phyloP scores from a whole-genome alignment of 2,113 vertebrate species.

The Archilochus colubris region DNA sequence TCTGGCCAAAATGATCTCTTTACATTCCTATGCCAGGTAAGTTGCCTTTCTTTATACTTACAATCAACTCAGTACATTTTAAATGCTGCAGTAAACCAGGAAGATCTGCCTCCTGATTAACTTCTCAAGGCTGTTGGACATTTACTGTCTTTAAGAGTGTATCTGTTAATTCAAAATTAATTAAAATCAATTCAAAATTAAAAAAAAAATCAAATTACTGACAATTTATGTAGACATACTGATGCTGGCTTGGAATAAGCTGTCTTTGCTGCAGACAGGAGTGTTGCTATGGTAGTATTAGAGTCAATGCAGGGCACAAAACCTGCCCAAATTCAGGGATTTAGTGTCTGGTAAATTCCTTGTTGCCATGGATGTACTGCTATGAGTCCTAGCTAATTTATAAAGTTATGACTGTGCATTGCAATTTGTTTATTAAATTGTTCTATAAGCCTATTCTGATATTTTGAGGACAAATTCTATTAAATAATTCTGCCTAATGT shows the following conservation, averaged over 20 bases:
- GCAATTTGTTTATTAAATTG: not conserved
- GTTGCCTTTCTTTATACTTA: not conserved
- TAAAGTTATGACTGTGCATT: not conserved
- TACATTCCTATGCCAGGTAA: not conserved
- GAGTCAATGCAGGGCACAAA: not conserved
- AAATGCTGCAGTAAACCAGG: not conserved
- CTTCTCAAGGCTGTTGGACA: not conserved
- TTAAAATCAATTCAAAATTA: too few relatives aligned
- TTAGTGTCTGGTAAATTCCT: not conserved
- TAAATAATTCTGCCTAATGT: not conserved
- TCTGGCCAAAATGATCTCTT: not conserved
- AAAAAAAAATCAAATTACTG: not conserved
- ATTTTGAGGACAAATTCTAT: not conserved
- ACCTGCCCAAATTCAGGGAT: not conserved
- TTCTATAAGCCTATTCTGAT: not conserved
- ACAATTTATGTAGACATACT: not conserved
- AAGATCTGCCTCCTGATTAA: not conserved
- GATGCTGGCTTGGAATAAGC: not conserved
- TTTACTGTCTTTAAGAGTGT: not conserved
- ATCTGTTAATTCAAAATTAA: not conserved
- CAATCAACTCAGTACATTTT: not conserved
- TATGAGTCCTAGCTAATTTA: not conserved
- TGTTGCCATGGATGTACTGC: slow-evolving; percentile 18
- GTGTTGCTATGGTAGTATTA: slow-evolving; percentile 39
- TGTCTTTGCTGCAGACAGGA: not conserved